Base-by-base conservation (phyloP, 2,113 vertebrate species). In the Pandion haliaetus region DNA sequence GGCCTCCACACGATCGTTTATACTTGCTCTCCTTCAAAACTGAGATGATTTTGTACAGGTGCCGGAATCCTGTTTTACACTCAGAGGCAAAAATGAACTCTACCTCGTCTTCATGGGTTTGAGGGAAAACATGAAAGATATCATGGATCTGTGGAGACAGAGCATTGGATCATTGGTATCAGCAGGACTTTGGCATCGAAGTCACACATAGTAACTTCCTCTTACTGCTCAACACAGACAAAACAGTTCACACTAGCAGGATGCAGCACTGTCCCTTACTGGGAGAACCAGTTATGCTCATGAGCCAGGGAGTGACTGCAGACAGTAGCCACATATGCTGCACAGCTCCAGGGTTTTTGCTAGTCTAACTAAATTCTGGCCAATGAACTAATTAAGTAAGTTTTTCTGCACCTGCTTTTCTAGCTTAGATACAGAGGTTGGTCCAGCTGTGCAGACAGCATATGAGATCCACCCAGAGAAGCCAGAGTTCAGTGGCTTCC, bases 81-180 rank as follows among this genome's bases (percentile, higher is more conserved):
- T 99, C 98, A 1, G 98, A 98, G 82, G 98, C 98, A 96, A 98
- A 98, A 94, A 99, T 98, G 95, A 99, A 99, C 91, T 98, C 98
- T 67, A 99, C 98, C 92, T 98, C 98, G 88, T 99, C 98, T 65
- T 98, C 98, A 2, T 76, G 97, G 76, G 95, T 98, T 98, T 99
- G 98, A 90, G 98, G 98, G 66, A 99, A 98, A 90, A 98, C 97
- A 76, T 99, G 92, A 96, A 99, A 98, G 93, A 99, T 99, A 84
- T 99, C 98, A 49, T 99, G 98, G 95, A 99, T 98, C 98, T 99
- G 90, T 32, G 65, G 96, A 97, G 95, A 76, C 62, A 97, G 92
- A 49, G 59, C 26, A 59, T 15, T 10, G 54, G 14, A 14, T 62
- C 21, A 25, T 0, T 24, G 81, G 14, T 31, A 73, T 6, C 65